phyloP scores from a whole-genome alignment of 2,797 vertebrate species.

The Sebastes melanostomus region DNA sequence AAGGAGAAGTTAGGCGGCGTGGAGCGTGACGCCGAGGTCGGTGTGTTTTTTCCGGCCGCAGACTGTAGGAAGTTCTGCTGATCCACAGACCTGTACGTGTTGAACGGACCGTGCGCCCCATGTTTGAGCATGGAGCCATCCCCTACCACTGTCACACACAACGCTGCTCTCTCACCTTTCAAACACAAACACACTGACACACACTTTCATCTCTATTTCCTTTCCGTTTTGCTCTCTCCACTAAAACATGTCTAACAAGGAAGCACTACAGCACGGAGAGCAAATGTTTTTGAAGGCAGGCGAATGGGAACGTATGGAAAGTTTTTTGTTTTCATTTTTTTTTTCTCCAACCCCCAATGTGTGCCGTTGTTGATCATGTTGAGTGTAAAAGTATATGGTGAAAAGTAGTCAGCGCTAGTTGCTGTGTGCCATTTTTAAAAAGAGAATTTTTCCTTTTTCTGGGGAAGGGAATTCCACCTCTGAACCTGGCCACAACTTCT shows the following conservation, averaged over 20 bases:
- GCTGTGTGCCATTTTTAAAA: constrained; percentile 91
- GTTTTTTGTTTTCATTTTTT: constrained; percentile 86
- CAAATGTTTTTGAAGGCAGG: constrained; percentile 63
- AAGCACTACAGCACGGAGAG: constrained; percentile 91
- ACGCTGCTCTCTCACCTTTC: constrained; percentile 85
- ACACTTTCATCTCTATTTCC: constrained; percentile 41
- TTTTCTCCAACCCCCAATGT: constrained; percentile 84
- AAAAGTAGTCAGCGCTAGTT: constrained; percentile 97
- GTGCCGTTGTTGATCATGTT: constrained; percentile 91
- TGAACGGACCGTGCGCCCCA: constrained; percentile 73
- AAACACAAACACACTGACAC: constrained; percentile 53
- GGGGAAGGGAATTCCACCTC: constrained; percentile 73
- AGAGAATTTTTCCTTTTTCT: constrained; percentile 13
- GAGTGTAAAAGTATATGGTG: constrained; percentile 95
- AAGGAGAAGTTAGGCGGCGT: constrained; percentile 36
- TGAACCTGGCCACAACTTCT: constrained; percentile 75
- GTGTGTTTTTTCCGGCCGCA: constrained; percentile 78
- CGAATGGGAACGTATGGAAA: constrained; percentile 53
- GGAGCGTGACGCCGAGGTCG: constrained; percentile 83
- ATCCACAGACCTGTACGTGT: constrained; percentile 71
- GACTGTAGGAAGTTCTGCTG: constrained; percentile 79
- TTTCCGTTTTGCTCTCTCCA: constrained; percentile 59
- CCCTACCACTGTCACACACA: constrained; percentile 83
- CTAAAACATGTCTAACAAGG: constrained; percentile 70
- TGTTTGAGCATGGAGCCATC: constrained; percentile 66